Evolutionary conservation across 2,797 vertebrate species (phyloP), one percentile per base, ranked within the genome.

Genomic region (Nyctalus aviator): DNA sequence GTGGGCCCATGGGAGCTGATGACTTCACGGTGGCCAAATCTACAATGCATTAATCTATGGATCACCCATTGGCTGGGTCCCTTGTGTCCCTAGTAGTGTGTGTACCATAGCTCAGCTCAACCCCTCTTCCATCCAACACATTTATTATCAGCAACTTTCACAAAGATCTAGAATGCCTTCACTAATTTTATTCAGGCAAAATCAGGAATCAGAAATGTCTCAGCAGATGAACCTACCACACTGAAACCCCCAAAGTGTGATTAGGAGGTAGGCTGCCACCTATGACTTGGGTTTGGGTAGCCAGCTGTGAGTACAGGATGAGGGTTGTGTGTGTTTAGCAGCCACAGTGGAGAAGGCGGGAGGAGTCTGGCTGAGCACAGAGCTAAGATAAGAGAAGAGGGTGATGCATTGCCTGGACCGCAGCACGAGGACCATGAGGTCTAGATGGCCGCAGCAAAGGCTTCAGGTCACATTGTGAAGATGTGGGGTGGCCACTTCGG

Each of bases 111-210:
- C 75, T 84, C 87, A 88, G 32, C n/a, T 37, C 37, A 78, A 20
- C 13, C 5, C 25, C 1, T 53, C 44, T 71, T 78, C 75, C 50
- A 32, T 11, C 44, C n/a, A 79, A 8, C 27, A 25, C 30, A 62
- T 62, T 62, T 62, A 62, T 93, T 48, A 72, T 62, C 44, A 50
- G 17, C 57, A 55, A 53, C 53, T 88, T 92, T 91, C 57, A 68
- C 68, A 59, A 44, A 76, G 66, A 21, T 77, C 41, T 77, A 59
- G 69, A 91, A 68, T 17, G 59, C 27, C 8, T 23, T 13, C 81
- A 57, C 41, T 89, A 30, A 62, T 17, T 57, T 87, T 37, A 89
- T 9, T 69, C 14, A 27, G 44, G 35, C 87, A 84, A 89, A 79
- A 73, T 91, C 68, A 95, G 81, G 77, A 66, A 44, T 68, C 37